phyloP scores from a whole-genome alignment of 2,797 vertebrate species.

The Adelosebastes latens region DNA sequence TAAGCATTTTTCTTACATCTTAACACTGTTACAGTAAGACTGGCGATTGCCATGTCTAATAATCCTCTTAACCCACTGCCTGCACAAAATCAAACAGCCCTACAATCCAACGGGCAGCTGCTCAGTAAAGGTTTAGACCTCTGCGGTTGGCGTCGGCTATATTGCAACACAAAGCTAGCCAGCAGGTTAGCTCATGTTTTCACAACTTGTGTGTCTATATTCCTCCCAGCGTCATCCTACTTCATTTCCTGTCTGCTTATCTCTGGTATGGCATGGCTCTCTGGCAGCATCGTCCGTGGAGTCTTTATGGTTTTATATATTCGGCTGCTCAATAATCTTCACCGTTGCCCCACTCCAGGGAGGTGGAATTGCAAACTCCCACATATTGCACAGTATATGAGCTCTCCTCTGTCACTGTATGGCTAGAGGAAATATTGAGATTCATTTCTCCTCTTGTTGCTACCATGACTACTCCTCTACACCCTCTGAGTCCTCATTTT shows the following conservation, averaged over 20 bases:
- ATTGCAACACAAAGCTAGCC: constrained; percentile 6
- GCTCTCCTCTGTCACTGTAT: constrained; percentile 27
- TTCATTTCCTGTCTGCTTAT: constrained; percentile 65
- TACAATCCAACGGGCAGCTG: constrained; percentile 33
- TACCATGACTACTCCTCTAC: constrained; percentile 20
- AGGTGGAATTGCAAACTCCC: constrained; percentile 35
- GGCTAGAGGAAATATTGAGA: constrained; percentile 19
- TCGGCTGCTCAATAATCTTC: constrained; percentile 38
- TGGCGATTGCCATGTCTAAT: constrained; percentile 53
- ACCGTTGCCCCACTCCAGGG: constrained; percentile 20
- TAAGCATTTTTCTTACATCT: constrained; percentile 55
- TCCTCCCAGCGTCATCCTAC: constrained; percentile 5
- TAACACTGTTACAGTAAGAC: constrained; percentile 58
- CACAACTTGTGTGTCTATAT: not conserved
- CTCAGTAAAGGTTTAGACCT: constrained; percentile 31
- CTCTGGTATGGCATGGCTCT: constrained; percentile 34
- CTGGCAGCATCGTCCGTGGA: constrained; percentile 16
- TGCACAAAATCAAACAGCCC: constrained; percentile 46
- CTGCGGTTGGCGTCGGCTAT: not conserved
- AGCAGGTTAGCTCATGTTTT: constrained; percentile 18
- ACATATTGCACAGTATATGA: constrained; percentile 37
- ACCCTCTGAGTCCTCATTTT: constrained; percentile 21
- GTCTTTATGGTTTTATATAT: constrained; percentile 44
- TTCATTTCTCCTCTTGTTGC: constrained; percentile 37
- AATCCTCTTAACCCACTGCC: constrained; percentile 71